Conservation (phyloP, 2,888 invertebrate genomes). For the Cephus sareptanus region DNA sequence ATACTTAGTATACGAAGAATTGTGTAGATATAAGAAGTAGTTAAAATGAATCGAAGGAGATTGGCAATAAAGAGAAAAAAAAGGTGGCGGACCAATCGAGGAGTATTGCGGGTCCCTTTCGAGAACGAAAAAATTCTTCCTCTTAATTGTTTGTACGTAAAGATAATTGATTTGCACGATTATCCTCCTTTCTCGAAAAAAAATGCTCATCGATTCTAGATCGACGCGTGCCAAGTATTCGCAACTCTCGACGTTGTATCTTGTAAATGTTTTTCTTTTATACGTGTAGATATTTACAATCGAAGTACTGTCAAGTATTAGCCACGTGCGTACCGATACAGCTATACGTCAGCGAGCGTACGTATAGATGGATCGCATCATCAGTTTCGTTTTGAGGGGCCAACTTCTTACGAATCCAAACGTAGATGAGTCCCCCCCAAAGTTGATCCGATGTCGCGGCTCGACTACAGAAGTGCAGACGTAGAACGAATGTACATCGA, state of each 20-base stretch:
- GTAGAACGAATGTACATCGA: too few species aligned
- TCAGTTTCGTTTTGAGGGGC: too few species aligned
- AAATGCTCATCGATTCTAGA: conserved; percentile 9
- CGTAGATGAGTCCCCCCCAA: too few species aligned
- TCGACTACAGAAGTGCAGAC: neutral
- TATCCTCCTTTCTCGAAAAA: conserved; percentile 4
- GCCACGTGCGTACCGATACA: neutral
- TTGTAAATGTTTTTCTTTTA: conserved; percentile 18
- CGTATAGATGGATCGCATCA: too few species aligned
- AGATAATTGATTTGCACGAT: neutral
- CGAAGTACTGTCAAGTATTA: conserved; percentile 14
- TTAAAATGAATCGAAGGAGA: neutral
- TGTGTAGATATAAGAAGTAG: neutral
- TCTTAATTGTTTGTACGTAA: neutral
- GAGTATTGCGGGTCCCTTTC: neutral
- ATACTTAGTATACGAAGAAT: neutral
- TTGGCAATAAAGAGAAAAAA: neutral
- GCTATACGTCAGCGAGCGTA: conserved; percentile 9
- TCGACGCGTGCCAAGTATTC: conserved; percentile 4
- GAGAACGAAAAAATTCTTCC: neutral
- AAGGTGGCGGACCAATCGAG: neutral
- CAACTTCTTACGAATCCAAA: too few species aligned
- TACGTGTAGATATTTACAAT: conserved; percentile 16
- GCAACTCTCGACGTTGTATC: neutral
- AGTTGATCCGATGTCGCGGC: too few species aligned